A percentile compares a stretch with the other conserved stretches of the same genome.
Evolutionary conservation across 2,888 invertebrate genomes (phyloP).

Genomic region (Saturnia pavonia): DNA sequence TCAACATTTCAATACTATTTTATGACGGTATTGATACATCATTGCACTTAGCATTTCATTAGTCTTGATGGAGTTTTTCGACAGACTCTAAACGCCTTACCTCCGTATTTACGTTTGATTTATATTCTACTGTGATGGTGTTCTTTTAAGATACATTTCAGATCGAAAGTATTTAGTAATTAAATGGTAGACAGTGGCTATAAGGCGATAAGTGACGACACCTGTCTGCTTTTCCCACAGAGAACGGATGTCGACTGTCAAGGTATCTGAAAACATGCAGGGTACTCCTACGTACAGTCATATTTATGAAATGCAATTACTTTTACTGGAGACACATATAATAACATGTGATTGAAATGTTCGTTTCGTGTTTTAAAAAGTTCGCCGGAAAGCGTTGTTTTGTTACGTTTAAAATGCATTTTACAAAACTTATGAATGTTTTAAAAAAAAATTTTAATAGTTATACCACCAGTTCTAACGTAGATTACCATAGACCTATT

Average conservation of each 20-base stretch:
- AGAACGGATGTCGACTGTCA: conserved; percentile 69
- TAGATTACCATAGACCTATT: too few species aligned
- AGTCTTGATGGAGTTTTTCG: conserved; percentile 35
- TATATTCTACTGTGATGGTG: background rate
- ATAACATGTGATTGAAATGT: conserved; percentile 1
- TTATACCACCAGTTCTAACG: too few species aligned
- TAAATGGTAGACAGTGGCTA: conserved; percentile 48
- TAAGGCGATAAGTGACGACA: conserved; percentile 68
- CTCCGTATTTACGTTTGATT: background rate
- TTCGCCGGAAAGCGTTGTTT: background rate
- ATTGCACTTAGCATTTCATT: conserved; percentile 61
- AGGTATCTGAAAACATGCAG: conserved; percentile 63
- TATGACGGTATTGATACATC: conserved; percentile 63
- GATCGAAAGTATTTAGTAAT: conserved; percentile 31
- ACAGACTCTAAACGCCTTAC: conserved; percentile 13
- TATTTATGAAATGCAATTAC: conserved; percentile 24
- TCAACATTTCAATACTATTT: conserved; percentile 56
- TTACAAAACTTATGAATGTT: background rate
- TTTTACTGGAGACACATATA: conserved; percentile 10
- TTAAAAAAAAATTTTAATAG: background rate
- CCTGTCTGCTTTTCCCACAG: conserved; percentile 78
- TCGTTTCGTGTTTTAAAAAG: background rate
- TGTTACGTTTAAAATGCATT: background rate
- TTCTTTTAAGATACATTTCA: conserved; percentile 25
- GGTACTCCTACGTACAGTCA: conserved; percentile 20